Evolutionary conservation across 1,140 invertebrate species (phyloP), one percentile per base, ranked within the genome.

Genomic region (Drosophila pandora): DNA sequence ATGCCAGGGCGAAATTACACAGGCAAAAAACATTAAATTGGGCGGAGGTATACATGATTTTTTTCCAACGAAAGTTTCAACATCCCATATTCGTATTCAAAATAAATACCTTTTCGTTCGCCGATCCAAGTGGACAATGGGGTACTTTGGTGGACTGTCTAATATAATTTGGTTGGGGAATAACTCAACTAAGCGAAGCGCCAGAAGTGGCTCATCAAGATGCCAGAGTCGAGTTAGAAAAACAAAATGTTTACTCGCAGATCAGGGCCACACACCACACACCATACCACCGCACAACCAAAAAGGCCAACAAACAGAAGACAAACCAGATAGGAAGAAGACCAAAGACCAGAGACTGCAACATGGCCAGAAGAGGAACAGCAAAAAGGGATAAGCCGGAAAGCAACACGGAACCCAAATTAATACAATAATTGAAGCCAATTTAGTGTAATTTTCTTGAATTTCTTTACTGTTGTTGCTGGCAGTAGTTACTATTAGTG

Each of bases 361-460:
- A 65, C 58, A 37, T 74, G 68, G 58, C 63, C 59, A 47, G 17
- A 45, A 62, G 57, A 57, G 28, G 28, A 58, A 30, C 21, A 58
- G 53, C 49, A 76, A 68, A 65, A 90, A 90, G 88, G 88, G 88
- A 90, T 90, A 88, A 90, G 88, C 88, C 79, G 88, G 88, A 90
- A 90, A 90, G 88, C 88, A 90, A 90, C 88, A 90, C 88, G 88
- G 88, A 90, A 90, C 88, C 88, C 88, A 90, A 90, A 90, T 90
- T 90, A 90, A 90, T 90, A 90, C 88, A 90, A 90, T 90, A 90
- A 90, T 90, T 90, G 88, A 90, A 90, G 88, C 88, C 88, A 90
- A 90, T 90, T 90, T 90, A 83, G 88, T 90, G 83, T 90, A 90
- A 90, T 90, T 90, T 90, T 90, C 79, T 88, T 73, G 67, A 63